phyloP scores from a whole-genome alignment of 2,797 vertebrate species.

The Ispidina lecontei region DNA sequence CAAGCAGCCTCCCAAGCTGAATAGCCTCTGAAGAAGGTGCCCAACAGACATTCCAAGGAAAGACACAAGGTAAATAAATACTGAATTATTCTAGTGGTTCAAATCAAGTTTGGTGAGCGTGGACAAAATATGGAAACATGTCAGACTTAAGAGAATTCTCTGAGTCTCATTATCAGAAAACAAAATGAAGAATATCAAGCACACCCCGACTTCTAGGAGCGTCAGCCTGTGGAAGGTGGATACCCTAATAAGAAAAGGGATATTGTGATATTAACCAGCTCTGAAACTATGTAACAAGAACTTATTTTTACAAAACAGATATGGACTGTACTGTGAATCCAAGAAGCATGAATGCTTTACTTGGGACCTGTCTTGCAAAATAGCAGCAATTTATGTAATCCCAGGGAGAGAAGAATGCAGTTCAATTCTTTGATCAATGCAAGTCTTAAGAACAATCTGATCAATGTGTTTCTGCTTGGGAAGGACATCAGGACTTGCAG shows the following conservation, averaged over 20 bases:
- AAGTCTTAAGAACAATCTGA: not conserved
- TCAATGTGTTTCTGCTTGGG: not conserved
- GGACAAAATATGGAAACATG: not conserved
- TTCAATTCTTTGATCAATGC: not conserved
- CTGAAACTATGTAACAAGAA: not conserved
- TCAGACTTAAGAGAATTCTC: not conserved
- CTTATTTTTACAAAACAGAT: not conserved
- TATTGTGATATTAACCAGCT: not conserved
- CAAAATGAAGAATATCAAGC: not conserved
- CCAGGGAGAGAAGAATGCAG: not conserved
- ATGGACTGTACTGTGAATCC: not conserved
- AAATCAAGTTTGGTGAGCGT: not conserved
- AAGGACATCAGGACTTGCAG: not conserved
- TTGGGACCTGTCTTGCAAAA: not conserved
- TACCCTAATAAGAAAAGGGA: not conserved
- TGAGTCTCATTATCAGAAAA: not conserved
- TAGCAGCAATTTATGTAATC: not conserved
- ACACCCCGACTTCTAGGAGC: not conserved
- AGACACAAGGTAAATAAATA: not conserved
- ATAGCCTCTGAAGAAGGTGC: not conserved
- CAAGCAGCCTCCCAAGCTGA: not conserved
- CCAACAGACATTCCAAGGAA: not conserved
- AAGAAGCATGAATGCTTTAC: not conserved
- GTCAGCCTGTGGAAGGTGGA: not conserved
- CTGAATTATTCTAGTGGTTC: not conserved